Percentiles rank a stretch among this genome's conserved stretches.
Evolutionary conservation across 1,140 invertebrate genomes (phyloP).

Genomic region (Drosophila triauraria): DNA sequence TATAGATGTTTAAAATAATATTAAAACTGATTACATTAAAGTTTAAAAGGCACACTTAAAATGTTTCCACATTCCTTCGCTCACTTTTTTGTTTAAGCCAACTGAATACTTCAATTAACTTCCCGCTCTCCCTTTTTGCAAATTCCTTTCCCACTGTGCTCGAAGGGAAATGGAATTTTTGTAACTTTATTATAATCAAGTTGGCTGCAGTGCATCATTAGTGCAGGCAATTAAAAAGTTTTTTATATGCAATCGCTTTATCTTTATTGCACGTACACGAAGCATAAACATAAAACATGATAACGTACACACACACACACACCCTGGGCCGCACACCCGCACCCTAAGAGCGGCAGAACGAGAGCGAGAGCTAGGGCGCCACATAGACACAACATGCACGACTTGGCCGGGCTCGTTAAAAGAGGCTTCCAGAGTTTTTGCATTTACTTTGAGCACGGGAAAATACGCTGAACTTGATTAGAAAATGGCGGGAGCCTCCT

Average conservation of each 20-base stretch:
- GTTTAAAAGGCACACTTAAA: neutral
- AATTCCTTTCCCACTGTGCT: conserved; percentile 29
- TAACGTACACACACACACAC: conserved; percentile 43
- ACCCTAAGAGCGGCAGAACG: neutral
- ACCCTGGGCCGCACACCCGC: conserved; percentile 6
- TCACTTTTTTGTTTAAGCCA: neutral
- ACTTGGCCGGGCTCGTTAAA: conserved; percentile 41
- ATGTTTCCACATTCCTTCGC: no score
- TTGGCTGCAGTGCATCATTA: conserved; percentile 81
- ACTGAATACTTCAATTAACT: neutral
- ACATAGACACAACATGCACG: conserved; percentile 43
- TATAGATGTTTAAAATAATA: neutral
- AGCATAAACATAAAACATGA: conserved; percentile 81
- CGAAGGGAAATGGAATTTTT: conserved; percentile 45
- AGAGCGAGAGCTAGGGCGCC: neutral
- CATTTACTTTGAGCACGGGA: conserved; percentile 42
- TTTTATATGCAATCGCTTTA: conserved; percentile 80
- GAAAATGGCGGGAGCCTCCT: conserved; percentile 12
- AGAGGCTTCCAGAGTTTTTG: conserved; percentile 51
- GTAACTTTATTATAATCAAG: conserved; percentile 78
- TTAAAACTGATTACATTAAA: neutral
- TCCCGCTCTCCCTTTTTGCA: neutral
- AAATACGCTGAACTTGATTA: conserved; percentile 57
- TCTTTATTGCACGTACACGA: conserved; percentile 82
- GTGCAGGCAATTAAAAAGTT: conserved; percentile 83